Evolutionary conservation across 2,888 invertebrate genomes (phyloP).

Genomic region (Parnassius smintheus): DNA sequence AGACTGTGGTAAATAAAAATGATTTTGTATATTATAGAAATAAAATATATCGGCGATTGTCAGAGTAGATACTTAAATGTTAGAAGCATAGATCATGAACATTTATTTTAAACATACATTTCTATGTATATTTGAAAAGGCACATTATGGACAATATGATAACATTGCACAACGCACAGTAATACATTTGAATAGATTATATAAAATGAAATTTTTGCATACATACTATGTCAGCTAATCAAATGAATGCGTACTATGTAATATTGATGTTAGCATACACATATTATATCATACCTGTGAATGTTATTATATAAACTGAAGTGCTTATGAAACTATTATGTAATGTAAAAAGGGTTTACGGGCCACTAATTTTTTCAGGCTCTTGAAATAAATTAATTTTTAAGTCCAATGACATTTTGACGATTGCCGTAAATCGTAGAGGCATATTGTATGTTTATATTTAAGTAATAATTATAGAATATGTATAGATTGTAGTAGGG

Average conservation of each 20-base stretch:
- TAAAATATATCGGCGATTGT: slow-evolving; percentile 5
- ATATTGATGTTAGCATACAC: no score
- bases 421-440: slow-evolving; percentile 1
- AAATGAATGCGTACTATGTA: no score
- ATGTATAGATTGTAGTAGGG: slow-evolving; percentile 7
- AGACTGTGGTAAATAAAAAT: slow-evolving; percentile 24
- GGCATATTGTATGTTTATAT: slow-evolving; percentile 9
- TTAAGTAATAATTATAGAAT: not conserved
- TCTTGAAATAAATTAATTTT: slow-evolving; percentile 4
- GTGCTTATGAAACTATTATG: slow-evolving; percentile 7
- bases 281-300: no score
- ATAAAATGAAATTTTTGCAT: no score
- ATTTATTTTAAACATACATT: not conserved
- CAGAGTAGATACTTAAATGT: slow-evolving; percentile 3
- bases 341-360: slow-evolving; percentile 3
- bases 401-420: slow-evolving; percentile 4
- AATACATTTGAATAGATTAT: no score
- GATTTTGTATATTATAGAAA: slow-evolving; percentile 16
- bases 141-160: no score
- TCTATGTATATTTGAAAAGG: no score
- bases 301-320: no score
- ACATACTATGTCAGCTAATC: no score
- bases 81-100: slow-evolving; percentile 10
- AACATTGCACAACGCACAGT: no score
- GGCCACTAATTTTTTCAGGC: slow-evolving; percentile 9